Evolutionary conservation across 1,140 invertebrate species (phyloP), one percentile per base, ranked within the genome.

Genomic region (Vanessa tameamea): DNA sequence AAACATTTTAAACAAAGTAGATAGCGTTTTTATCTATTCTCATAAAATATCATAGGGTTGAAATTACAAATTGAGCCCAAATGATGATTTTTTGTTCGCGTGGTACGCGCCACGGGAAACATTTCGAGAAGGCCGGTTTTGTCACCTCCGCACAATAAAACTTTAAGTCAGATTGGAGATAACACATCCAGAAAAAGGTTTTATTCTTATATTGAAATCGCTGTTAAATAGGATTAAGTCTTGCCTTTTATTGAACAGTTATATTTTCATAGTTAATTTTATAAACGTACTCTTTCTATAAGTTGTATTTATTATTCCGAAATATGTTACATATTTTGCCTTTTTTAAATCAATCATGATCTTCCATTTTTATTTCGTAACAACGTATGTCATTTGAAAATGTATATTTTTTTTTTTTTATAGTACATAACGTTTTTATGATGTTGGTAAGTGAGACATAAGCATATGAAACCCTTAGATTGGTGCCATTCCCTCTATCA

Each of bases 101-200:
- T 63, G 67, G 70, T 72, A 59, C 48, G 64, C 77, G 61, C 73
- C 70, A 64, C 71, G 73, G 77, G 77, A 75, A 71, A 67, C 47
- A 76, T 78, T 73, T 76, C 64, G 64, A 63, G 73, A 70, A 78
- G 71, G 68, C 57, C 66, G 67, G 73, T 67, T 75, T 72, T 80
- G 78, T 78, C 76, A 73, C 76, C 76, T 78, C 61, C 26, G 47
- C 74, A 79, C 76, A 78, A 80, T 80, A 72, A 76, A 79, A 77
- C 69, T 64, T 73, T 69, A 73, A 67, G 65, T 64, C 64, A 76
- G 69, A 79, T 74, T 65, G 47, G 69, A 80, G 76, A 77, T 80
- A 76, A 76, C 20, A 59, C 26, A 70, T 72, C 47, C 20, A 26
- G 26, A 13, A 57, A 55, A 48, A 64, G 43, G 20, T 71, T 79